Evolutionary conservation across 2,888 invertebrate species (phyloP), one percentile per base, ranked within the genome.

Genomic region (Brassicogethes aeneus): DNA sequence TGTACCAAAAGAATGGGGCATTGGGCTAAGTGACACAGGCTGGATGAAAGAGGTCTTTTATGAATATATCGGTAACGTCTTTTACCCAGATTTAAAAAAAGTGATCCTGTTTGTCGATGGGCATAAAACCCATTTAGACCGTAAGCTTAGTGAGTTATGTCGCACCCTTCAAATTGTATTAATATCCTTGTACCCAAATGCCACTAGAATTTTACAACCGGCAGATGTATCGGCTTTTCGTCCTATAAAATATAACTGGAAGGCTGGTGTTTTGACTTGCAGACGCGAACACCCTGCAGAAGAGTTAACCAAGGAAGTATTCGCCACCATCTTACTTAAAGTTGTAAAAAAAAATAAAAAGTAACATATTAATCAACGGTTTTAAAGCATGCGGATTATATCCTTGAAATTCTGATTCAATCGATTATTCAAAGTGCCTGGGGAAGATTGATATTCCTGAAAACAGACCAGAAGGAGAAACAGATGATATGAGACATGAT

Each of bases 161-260:
- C 42, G 42, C n/a, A 45, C 55, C 37, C 39, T 54, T 7, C 36
- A 53, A 34, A 60, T 59, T 12, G 47, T 59, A 33, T 36, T 59
- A 12, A 41, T 59, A 17, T 41, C 51, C 33, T 35, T 60, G 7
- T 58, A 58, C 40, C 58, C 58, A 12, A 60, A 58, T 14, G 42
- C 53, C 10, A 57, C 56, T 17, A 38, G 53, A 31, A 51, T 59
- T 32, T 41, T 56, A 8, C 53, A 57, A 41, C 58, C 56, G 10
- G 48, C 48, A 3, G 56, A 59, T 36, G 54, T 59, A n/a, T 36
- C 55, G 8, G 46, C 47, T 2, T 51, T 54, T 39, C 53, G 52
- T 29, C 50, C 51, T n/a, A n/a, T 52, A 5, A 57, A 54, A 36
- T 46, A 39, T 14, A 42, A 41, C 14, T 54, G 53, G 51, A 55